Conservation (phyloP, 2,113 vertebrate species). For the Vulpes ferrilata region DNA sequence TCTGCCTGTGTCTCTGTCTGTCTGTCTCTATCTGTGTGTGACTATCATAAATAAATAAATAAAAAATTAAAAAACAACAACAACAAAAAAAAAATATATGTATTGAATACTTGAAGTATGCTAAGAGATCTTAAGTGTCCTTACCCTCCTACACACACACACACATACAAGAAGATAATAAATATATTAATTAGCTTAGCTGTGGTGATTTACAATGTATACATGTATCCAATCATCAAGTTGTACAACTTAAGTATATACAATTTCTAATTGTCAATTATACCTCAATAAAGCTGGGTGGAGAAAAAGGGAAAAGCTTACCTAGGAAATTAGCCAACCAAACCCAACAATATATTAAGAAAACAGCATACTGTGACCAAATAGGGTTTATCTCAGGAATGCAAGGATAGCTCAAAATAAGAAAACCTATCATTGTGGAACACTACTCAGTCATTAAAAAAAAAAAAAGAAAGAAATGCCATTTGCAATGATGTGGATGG, state of each 20-base stretch:
- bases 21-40: too few relatives aligned
- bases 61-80: too few relatives aligned
- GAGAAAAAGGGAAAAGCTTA: neutral
- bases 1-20: too few relatives aligned
- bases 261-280: neutral
- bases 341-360: neutral
- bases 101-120: neutral
- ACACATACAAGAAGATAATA: neutral
- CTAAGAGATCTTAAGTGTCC: neutral
- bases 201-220: neutral
- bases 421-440: neutral
- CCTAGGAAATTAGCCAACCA: neutral
- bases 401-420: neutral
- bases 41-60: too few relatives aligned
- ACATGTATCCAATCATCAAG: neutral
- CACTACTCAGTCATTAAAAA: too few relatives aligned
- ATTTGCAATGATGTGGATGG: too few relatives aligned
- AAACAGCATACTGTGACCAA: neutral
- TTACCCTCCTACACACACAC: neutral
- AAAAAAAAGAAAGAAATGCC: too few relatives aligned
- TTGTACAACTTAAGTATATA: neutral
- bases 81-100: too few relatives aligned
- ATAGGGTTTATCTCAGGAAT: constrained; percentile 19
- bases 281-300: neutral
- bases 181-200: neutral